These are phyloP conservation scores for Mamestra configurata DNA, from an alignment of 1,140 invertebrate species.

Conservation along the genomic window DNA sequence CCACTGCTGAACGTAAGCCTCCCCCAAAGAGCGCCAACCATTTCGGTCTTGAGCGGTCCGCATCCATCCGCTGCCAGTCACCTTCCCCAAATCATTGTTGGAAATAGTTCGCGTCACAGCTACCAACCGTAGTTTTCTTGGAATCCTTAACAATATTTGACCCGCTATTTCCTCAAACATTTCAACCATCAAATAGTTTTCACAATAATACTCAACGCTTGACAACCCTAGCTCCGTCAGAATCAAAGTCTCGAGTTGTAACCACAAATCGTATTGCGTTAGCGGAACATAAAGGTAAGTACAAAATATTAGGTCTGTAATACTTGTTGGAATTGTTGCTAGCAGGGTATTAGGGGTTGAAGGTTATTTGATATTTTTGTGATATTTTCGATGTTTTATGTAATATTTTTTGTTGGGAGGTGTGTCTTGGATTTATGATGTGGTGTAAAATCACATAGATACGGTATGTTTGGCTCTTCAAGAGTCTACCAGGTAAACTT, in stretches of 20 bases:
- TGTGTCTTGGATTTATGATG: not conserved
- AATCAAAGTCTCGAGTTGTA: slow-evolving; percentile 25
- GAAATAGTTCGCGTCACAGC: no score
- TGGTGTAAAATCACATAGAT: not conserved
- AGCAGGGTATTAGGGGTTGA: not conserved
- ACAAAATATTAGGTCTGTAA: slow-evolving; percentile 9
- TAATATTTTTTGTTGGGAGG: not conserved
- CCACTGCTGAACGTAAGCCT: no score
- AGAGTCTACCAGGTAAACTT: no score
- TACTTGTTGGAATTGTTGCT: slow-evolving; percentile 25
- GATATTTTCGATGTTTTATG: not conserved
- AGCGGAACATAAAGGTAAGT: slow-evolving; percentile 29
- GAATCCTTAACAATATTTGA: no score
- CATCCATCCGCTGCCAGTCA: no score
- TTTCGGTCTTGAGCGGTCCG: no score
- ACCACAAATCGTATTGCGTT: slow-evolving; percentile 40
- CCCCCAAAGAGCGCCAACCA: no score
- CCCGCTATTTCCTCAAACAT: no score
- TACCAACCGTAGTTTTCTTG: no score
- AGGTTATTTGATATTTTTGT: not conserved
- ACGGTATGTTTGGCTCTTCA: no score
- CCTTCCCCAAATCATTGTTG: no score
- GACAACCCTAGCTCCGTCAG: slow-evolving; percentile 8
- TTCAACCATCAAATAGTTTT: not conserved
- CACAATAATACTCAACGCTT: not conserved